These are phyloP conservation scores for Forpus xanthops DNA, from an alignment of 2,797 vertebrate genomes.

Conservation along the genomic window DNA sequence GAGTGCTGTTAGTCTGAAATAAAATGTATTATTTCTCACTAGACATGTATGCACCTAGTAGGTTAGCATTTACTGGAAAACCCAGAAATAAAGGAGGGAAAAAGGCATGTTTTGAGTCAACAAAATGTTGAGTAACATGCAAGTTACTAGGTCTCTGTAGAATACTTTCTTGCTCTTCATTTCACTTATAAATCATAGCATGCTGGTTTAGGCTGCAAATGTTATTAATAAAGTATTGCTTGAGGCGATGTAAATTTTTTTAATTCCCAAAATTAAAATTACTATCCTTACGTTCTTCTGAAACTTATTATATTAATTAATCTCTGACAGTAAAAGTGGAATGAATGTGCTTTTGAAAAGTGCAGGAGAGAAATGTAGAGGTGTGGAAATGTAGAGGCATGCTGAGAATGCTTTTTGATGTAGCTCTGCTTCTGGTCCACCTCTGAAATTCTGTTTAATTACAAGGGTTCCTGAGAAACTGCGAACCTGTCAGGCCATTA, in stretches of 20 bases:
- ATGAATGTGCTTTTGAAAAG: neutral
- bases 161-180: neutral
- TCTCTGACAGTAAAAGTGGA: neutral
- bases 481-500: neutral
- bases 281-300: neutral
- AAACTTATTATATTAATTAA: neutral
- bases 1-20: neutral
- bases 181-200: neutral
- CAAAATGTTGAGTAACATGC: too few relatives aligned
- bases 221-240: neutral
- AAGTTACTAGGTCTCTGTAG: neutral
- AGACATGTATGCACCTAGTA: neutral
- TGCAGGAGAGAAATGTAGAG: neutral
- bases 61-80: neutral
- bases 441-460: neutral
- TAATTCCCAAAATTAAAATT: neutral
- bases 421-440: neutral
- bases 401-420: neutral
- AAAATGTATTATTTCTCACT: neutral
- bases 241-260: neutral
- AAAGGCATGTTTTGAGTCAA: neutral
- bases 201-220: neutral
- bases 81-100: neutral
- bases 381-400: neutral
- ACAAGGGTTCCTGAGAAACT: neutral